A percentile compares a stretch with the other conserved stretches of the same genome.
Conservation (phyloP, 2,888 invertebrate species). For the Gari tellinella region DNA sequence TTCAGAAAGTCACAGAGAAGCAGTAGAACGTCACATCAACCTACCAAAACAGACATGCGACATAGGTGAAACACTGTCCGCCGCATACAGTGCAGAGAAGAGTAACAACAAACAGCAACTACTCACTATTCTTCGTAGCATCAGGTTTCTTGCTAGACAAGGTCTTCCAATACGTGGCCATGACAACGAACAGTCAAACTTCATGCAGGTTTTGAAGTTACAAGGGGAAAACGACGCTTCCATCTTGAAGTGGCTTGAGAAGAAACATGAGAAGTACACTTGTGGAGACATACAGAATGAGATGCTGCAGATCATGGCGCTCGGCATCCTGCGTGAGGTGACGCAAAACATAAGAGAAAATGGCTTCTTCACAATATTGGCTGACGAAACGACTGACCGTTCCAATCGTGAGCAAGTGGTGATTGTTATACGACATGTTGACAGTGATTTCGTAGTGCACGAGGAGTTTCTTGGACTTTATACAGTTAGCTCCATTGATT, state of each 20-base stretch:
- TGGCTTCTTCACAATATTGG: conserved; percentile 48
- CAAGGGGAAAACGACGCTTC: no score
- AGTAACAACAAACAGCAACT: no score
- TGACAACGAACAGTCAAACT: conserved; percentile 41
- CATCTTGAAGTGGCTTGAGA: conserved; percentile 40
- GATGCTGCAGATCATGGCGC: conserved; percentile 54
- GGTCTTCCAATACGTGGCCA: conserved; percentile 51
- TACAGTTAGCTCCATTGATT: conserved; percentile 30
- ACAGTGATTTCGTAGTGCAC: conserved; percentile 41
- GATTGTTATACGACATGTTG: conserved; percentile 53
- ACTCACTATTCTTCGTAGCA: no score
- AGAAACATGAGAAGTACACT: conserved; percentile 54
- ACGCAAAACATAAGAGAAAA: conserved; percentile 15
- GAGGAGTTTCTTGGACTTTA: conserved; percentile 64
- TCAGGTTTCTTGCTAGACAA: no score
- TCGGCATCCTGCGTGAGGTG: conserved; percentile 40
- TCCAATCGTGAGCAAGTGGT: conserved; percentile 64
- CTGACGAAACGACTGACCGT: conserved; percentile 63
- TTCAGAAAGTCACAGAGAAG: no score
- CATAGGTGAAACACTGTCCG: no score
- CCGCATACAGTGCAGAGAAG: no score
- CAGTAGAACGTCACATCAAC: no score
- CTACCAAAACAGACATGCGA: no score
- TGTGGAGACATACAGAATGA: conserved; percentile 63
- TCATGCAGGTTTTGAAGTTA: conserved; percentile 57